Base-by-base conservation (phyloP, 2,797 vertebrate species). In the Falco berigora region DNA sequence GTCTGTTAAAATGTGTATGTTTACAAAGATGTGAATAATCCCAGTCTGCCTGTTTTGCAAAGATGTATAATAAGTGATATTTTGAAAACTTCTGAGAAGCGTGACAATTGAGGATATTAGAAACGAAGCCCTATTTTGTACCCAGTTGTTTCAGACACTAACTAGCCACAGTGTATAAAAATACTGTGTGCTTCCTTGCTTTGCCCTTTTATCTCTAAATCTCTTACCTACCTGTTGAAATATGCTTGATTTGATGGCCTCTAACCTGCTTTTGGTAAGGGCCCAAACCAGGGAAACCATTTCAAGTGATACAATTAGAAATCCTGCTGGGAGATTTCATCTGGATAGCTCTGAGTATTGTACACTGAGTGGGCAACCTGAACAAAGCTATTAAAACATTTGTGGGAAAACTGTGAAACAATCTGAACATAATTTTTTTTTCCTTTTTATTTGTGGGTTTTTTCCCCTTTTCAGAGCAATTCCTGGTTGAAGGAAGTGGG, bases 221-320 rank as follows among this genome's bases (percentile, higher is more conserved):
- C 25, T 86, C 42, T 40, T 64, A 0, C n/a, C 20, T 62, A 24
- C 21, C 20, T 6, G 1, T 30, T 50, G 49, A 68, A 88, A 84
- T 84, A 46, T 12, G 24, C 42, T 38, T 52, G 3, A n/a, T 73
- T 24, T 10, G 4, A 38, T 92, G 72, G 21, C 53, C 30, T 73
- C 12, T 62, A 59, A 23, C n/a, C n/a, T 80, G 47, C 59, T 78
- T 80, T 75, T 83, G 64, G 21, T 32, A 7, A 40, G 19, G 32
- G 17, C 19, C 20, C 36, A 81, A 2, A 3, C 36, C 25, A 66
- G n/a, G 7, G 9, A 40, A 83, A 15, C 13, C 0, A 0, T 64
- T 92, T 50, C 36, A 68, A 64, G 38, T 0, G 1, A 10, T 53
- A 22, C 17, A 47, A 12, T 76, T 83, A 52, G 25, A 71, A 94